Evolutionary conservation across 2,113 vertebrate genomes (phyloP).

Genomic region (Puffinus mauretanicus): DNA sequence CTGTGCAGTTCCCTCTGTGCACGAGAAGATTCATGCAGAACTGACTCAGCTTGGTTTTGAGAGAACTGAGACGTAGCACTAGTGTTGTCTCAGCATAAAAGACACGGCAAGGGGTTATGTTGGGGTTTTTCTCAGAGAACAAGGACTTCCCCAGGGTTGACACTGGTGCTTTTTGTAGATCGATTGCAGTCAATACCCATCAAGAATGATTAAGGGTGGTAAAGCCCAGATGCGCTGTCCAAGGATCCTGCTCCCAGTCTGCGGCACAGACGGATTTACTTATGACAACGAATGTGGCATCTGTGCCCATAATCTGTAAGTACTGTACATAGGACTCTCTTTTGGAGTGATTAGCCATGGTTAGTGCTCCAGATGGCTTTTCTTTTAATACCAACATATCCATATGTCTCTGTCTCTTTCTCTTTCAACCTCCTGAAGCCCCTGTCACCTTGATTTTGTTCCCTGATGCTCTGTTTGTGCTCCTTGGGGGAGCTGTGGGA

Average conservation of each 20-base stretch:
- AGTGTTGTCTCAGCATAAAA: background rate
- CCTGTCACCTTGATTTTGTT: background rate
- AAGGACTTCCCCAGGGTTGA: background rate
- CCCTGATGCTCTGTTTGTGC: background rate
- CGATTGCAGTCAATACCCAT: background rate
- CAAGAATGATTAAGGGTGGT: background rate
- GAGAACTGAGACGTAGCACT: background rate
- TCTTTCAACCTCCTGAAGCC: background rate
- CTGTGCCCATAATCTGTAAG: constrained; percentile 58
- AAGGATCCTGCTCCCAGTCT: constrained; percentile 20
- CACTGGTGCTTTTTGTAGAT: background rate
- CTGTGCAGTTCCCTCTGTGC: background rate
- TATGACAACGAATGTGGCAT: constrained; percentile 35
- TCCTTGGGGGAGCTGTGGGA: background rate
- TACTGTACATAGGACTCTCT: background rate
- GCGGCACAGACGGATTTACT: constrained; percentile 37
- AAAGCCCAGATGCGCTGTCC: background rate
- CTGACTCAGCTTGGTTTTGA: background rate
- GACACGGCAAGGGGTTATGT: background rate
- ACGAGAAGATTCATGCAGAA: background rate
- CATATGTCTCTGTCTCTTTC: background rate
- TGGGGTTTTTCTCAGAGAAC: background rate
- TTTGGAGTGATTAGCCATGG: background rate
- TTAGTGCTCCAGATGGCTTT: background rate
- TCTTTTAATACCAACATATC: background rate